Evolutionary conservation across 1,140 invertebrate genomes (phyloP), one percentile per base, ranked within the genome.

Genomic region (Ruditapes philippinarum): DNA sequence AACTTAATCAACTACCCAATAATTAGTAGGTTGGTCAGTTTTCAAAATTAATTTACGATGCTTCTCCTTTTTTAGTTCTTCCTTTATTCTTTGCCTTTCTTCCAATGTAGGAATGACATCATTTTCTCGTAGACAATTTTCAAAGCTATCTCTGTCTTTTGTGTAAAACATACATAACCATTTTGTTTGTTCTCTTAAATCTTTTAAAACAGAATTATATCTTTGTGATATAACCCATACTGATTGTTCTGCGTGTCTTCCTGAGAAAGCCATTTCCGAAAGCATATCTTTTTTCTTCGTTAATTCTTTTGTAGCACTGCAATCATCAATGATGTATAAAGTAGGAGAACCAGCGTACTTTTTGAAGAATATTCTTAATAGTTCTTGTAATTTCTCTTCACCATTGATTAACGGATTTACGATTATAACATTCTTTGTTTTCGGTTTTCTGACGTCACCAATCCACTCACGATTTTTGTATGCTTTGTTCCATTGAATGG

Each of bases 211-310:
- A 42, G 81, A 84, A 51, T 84, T 84, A 36, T 84, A 84, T 84
- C 81, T 84, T 38, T 84, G 81, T 33, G 81, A 84, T 51, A 84
- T 74, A 36, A 84, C 81, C 81, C 81, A 84, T 0, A 84, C 81
- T 73, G 62, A 84, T 76, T 85, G 68, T 76, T 74, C 51, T 12
- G 83, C 83, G 19, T 85, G 68, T 76, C 83, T 85, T 38, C 83
- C 70, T 22, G 70, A 83, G 65, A 83, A 83, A 28, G 81, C 81
- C 14, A 83, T 25, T 22, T 83, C 65, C n/a, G 81, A 84, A 4
- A 87, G 40, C 84, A 87, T 87, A 79, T 87, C 84, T 65, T 65
- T 87, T 65, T 60, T 87, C 73, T 87, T 87, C 49, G 84, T 87
- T 78, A 87, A 40, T 87, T 87, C 73, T 87, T 87, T 87, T 31